These are phyloP conservation scores for Balearica regulorum DNA, from an alignment of 2,797 vertebrate species.

Conservation along the genomic window DNA sequence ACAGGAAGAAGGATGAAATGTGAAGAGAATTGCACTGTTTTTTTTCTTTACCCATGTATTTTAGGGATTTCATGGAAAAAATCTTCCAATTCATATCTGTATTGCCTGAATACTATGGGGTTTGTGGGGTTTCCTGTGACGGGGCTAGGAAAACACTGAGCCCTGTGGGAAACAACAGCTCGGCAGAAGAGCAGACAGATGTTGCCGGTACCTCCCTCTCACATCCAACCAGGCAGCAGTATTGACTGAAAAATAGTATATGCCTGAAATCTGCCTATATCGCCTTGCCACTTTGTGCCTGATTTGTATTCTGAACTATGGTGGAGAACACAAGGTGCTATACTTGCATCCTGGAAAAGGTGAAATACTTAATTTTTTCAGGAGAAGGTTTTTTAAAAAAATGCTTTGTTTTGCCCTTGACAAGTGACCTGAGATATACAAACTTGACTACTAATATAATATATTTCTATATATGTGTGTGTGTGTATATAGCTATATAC, in stretches of 20 bases:
- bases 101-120: not conserved
- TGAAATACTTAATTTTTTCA: not conserved
- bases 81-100: not conserved
- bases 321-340: not conserved
- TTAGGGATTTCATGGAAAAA: not conserved
- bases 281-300: not conserved
- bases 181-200: not conserved
- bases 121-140: not conserved
- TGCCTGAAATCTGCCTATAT: not conserved
- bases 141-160: not conserved
- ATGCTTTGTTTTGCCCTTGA: not conserved
- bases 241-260: not conserved
- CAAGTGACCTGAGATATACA: not conserved
- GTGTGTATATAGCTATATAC: not conserved
- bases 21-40: not conserved
- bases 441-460: not conserved
- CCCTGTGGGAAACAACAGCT: rapidly evolving
- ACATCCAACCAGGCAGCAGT: not conserved
- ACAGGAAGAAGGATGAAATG: not conserved
- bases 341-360: not conserved
- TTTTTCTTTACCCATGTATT: not conserved
- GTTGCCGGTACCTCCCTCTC: not conserved
- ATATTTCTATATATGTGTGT: too few relatives aligned
- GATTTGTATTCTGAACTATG: not conserved
- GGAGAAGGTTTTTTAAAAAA: not conserved